A percentile compares a stretch with the other conserved stretches of the same genome.
Conservation (phyloP, 2,113 vertebrate genomes). For the Odobenus rosmarus region DNA sequence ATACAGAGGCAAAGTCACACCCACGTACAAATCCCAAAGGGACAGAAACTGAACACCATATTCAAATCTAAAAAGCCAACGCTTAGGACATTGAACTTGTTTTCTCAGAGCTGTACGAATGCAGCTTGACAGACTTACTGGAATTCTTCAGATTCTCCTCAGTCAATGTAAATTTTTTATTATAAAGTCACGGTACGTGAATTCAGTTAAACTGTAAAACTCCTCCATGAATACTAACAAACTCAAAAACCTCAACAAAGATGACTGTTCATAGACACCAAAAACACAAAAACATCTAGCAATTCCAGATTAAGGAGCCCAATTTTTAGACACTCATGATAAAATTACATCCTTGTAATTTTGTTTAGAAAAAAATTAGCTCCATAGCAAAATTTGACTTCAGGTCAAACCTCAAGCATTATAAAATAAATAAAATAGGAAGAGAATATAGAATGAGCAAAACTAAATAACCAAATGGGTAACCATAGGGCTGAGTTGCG, state of each 20-base stretch:
- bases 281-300: constrained; percentile 17
- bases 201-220: constrained; percentile 67
- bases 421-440: background rate
- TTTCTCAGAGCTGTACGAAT: constrained; percentile 39
- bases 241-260: constrained; percentile 26
- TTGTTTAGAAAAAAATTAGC: constrained; percentile 35
- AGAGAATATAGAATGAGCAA: background rate
- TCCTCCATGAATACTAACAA: constrained; percentile 68
- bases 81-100: background rate
- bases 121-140: constrained; percentile 47
- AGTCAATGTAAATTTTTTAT: constrained; percentile 70
- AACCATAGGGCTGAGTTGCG: rapidly evolving
- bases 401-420: constrained; percentile 17
- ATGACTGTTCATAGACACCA: background rate
- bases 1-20: background rate
- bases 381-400: constrained; percentile 46
- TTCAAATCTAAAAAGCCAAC: background rate
- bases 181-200: constrained; percentile 46
- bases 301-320: constrained; percentile 19
- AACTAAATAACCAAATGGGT: background rate
- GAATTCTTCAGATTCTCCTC: constrained; percentile 73
- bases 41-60: background rate
- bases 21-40: background rate
- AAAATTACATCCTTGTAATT: constrained; percentile 20
- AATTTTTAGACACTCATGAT: constrained; percentile 37